Conservation (phyloP, 2,888 invertebrate genomes). For the Thecocarcelia acutangulata region DNA sequence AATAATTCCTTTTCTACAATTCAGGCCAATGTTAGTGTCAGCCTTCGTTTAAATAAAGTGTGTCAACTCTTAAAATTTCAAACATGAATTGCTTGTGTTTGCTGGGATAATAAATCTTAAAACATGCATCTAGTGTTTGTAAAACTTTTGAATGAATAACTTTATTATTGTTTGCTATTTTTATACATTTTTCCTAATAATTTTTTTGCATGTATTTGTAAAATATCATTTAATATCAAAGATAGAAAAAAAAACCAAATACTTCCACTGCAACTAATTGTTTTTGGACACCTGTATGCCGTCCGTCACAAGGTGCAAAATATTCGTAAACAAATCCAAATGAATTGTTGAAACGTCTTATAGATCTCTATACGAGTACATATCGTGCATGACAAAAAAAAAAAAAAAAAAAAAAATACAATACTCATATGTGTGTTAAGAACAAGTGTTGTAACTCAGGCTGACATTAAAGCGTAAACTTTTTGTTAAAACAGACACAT, state of each 20-base stretch:
- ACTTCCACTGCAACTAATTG: conserved; percentile 61
- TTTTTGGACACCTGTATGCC: conserved; percentile 66
- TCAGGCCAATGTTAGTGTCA: too few relatives aligned
- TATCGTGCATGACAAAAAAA: conserved; percentile 28
- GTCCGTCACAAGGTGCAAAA: conserved; percentile 45
- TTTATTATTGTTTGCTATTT: conserved; percentile 55
- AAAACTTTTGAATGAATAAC: conserved; percentile 48
- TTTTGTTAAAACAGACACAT: background rate
- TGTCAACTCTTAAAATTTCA: too few relatives aligned
- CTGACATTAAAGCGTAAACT: conserved; percentile 60
- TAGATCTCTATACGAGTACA: conserved; percentile 23
- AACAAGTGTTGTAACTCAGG: conserved; percentile 51
- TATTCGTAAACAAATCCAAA: conserved; percentile 20
- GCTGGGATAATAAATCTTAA: background rate
- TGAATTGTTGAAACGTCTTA: conserved; percentile 17
- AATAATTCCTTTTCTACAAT: too few relatives aligned
- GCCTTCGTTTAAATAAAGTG: too few relatives aligned
- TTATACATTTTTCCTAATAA: conserved; percentile 19
- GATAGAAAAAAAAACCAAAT: conserved; percentile 38
- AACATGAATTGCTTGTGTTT: too few relatives aligned
- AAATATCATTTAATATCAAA: conserved; percentile 56
- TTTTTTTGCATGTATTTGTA: conserved; percentile 17
- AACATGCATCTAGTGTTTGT: conserved; percentile 17
- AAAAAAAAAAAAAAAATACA: too few relatives aligned
- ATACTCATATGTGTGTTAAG: conserved; percentile 11